Conservation (phyloP, 2,797 vertebrate species). For the Periparus ater region DNA sequence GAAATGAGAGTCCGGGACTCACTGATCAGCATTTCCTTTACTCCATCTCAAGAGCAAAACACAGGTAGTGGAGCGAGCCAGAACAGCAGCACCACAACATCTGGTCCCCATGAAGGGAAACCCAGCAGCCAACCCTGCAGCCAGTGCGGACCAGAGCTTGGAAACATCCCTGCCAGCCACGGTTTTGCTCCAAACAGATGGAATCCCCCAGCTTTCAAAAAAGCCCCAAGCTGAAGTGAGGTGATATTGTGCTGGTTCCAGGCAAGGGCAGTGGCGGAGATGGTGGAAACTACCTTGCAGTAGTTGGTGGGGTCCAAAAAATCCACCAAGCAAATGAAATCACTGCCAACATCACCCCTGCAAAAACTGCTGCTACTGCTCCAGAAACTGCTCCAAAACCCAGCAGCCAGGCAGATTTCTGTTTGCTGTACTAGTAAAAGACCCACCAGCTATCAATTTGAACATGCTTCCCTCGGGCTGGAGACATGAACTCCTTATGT, state of each 20-base stretch:
- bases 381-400: background rate
- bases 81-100: conserved; percentile 22
- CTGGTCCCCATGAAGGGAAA: background rate
- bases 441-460: accelerated
- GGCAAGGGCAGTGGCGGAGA: background rate
- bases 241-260: accelerated
- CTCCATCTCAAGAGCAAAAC: accelerated
- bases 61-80: accelerated
- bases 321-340: background rate
- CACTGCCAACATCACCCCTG: background rate
- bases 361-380: accelerated
- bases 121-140: background rate
- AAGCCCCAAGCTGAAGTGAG: background rate
- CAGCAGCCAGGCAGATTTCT: background rate
- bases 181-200: background rate
- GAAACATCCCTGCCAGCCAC: accelerated
- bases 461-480: accelerated
- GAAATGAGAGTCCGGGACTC: background rate
- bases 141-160: accelerated
- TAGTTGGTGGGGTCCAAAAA: background rate
- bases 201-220: background rate
- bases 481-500: background rate
- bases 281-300: background rate
- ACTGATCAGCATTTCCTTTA: background rate
- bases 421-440: background rate